Conservation (phyloP, 2,113 vertebrate species). For the Apistogramma diplotaenia region DNA sequence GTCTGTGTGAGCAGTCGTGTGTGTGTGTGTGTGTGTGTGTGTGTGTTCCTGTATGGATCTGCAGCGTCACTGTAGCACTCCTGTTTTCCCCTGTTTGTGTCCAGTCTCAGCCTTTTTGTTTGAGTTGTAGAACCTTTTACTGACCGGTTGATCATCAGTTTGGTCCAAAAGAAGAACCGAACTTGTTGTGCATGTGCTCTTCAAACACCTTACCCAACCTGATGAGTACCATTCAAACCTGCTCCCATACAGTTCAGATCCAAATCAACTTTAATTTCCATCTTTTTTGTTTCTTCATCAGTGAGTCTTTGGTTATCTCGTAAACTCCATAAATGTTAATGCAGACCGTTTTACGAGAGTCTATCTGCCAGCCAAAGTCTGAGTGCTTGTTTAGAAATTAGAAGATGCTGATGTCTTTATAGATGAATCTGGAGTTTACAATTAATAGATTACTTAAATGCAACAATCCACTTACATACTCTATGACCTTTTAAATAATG, state of each 20-base stretch:
- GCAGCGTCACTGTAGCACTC: slow-evolving; percentile 38
- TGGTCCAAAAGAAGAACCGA: no score
- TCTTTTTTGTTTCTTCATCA: no score
- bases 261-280: no score
- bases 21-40: neutral
- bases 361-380: neutral
- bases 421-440: neutral
- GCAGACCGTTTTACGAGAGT: neutral
- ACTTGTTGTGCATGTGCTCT: no score
- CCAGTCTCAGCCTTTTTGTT: neutral
- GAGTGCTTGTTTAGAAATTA: fast-evolving
- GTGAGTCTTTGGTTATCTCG: no score
- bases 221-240: no score
- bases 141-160: neutral
- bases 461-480: no score
- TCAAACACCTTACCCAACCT: no score
- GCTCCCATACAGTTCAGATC: no score
- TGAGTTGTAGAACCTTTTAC: neutral
- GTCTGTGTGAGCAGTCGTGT: neutral
- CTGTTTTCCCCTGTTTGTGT: slow-evolving; percentile 11
- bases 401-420: no score
- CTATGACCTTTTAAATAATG: neutral
- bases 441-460: no score
- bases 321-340: neutral
- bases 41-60: slow-evolving; percentile 8